Conservation (phyloP, 2,113 vertebrate species). For the Xenus cinereus region DNA sequence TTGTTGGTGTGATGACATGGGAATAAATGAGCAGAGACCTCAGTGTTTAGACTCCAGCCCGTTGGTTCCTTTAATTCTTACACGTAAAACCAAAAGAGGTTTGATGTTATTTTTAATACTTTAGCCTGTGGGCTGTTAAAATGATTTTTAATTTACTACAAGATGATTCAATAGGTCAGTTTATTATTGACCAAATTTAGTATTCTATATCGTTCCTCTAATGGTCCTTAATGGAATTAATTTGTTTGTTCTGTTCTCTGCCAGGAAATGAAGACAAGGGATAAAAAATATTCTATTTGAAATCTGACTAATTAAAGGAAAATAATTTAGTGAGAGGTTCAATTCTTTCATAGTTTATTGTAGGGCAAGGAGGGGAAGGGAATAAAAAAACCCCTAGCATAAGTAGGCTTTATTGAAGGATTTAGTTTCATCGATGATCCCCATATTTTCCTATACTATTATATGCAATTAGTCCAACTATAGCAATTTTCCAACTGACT, state of each 20-base stretch:
- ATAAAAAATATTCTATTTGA: slow-evolving; percentile 33
- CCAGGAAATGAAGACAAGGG: slow-evolving; percentile 32
- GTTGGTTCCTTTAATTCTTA: not conserved
- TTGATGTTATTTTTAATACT: not conserved
- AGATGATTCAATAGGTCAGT: slow-evolving; percentile 19
- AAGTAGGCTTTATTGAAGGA: not conserved
- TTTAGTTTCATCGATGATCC: not conserved
- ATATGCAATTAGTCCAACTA: not conserved
- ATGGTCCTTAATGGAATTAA: slow-evolving; percentile 47
- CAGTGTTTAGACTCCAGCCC: not conserved
- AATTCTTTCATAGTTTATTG: not conserved
- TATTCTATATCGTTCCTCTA: slow-evolving; percentile 7
- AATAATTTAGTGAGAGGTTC: not conserved
- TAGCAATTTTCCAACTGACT: not conserved
- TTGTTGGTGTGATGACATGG: not conserved
- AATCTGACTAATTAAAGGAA: slow-evolving; percentile 28
- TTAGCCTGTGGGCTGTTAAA: not conserved
- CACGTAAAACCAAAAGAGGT: not conserved
- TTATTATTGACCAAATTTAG: slow-evolving; percentile 19
- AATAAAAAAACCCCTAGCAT: not conserved
- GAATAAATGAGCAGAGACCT: not conserved
- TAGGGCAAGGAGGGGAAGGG: not conserved
- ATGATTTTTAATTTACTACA: slow-evolving; percentile 28
- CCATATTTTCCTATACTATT: not conserved
- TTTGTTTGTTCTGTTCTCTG: slow-evolving; percentile 28